Percentiles rank a stretch among this genome's conserved stretches.
Evolutionary conservation across 2,888 invertebrate genomes (phyloP).

Genomic region (Junonia oenone): DNA sequence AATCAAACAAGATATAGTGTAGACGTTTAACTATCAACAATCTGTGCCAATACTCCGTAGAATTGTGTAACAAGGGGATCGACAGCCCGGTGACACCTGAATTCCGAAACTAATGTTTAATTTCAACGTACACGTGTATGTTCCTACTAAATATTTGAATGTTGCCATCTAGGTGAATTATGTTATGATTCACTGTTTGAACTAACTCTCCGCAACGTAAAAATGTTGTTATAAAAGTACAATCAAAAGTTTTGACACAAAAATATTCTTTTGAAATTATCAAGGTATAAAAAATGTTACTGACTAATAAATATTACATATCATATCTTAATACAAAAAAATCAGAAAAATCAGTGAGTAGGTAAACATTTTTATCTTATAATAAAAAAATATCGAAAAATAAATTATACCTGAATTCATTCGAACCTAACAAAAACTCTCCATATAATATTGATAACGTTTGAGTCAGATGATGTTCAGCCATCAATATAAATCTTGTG

Average conservation of each 20-base stretch:
- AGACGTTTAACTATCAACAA: too few species aligned
- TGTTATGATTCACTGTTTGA: too few species aligned
- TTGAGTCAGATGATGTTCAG: neutral
- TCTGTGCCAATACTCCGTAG: too few species aligned
- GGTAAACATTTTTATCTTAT: too few species aligned
- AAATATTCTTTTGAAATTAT: too few species aligned
- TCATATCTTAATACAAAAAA: too few species aligned
- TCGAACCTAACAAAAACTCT: neutral
- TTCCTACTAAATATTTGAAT: neutral
- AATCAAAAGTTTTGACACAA: too few species aligned
- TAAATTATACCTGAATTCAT: neutral
- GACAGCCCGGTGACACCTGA: neutral
- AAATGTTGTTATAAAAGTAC: too few species aligned
- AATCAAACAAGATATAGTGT: neutral
- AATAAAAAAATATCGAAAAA: neutral
- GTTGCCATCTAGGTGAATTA: neutral
- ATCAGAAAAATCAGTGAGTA: too few species aligned
- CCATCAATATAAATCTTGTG: constrained; percentile 15
- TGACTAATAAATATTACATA: too few species aligned
- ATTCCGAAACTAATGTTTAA: neutral
- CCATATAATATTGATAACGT: neutral
- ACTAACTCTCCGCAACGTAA: too few species aligned
- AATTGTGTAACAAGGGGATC: neutral
- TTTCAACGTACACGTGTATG: neutral
- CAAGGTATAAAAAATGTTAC: too few species aligned